Evolutionary conservation across 2,888 invertebrate species (phyloP), one percentile per base, ranked within the genome.

Genomic region (Andrena marginata): DNA sequence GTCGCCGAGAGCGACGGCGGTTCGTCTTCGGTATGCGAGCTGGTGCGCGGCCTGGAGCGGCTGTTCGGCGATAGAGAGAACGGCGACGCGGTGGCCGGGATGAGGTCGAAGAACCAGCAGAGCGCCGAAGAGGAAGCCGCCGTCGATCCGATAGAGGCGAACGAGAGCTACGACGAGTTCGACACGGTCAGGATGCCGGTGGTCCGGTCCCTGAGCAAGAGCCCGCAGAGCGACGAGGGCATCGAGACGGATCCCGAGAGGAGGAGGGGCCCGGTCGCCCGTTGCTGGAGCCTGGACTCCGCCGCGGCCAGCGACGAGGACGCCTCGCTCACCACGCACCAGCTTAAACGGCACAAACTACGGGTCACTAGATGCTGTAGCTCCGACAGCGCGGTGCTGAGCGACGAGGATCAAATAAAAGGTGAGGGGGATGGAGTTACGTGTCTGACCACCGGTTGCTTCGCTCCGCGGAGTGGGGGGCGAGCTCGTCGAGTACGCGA

Each of bases 231-330:
- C 79, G 93, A 94, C 84, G 93, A 94, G 75, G 93, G 93, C 33
- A 93, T 94, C 77, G 93, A 93, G 77, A 78, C 92, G 1, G 93
- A 93, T 70, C 48, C 86, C 2, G 92, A 92, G 3, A 86, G 90
- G 31, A 77, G 85, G 77, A 90, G 70, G 87, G 89, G 64, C 62
- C 75, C 80, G 0, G 87, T 92, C 81, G 95, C 95, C 89, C 88
- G 94, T 54, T 93, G 93, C 84, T 93, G 94, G 91, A 94, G 93
- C 78, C 84, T 94, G 7, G 96, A 96, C 88, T 96, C 96, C 4
- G 95, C 95, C 0, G 95, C 95, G 8, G 95, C 95, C 77, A 94
- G 95, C 87, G 95, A 95, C 86, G 95, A 96, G 35, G 93, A 93
- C 54, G 82, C 87, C 7, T 72, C 86, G 2, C 70, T 87, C 54